phyloP scores from a whole-genome alignment of 2,888 invertebrate genomes.

The Andrena marginata region DNA sequence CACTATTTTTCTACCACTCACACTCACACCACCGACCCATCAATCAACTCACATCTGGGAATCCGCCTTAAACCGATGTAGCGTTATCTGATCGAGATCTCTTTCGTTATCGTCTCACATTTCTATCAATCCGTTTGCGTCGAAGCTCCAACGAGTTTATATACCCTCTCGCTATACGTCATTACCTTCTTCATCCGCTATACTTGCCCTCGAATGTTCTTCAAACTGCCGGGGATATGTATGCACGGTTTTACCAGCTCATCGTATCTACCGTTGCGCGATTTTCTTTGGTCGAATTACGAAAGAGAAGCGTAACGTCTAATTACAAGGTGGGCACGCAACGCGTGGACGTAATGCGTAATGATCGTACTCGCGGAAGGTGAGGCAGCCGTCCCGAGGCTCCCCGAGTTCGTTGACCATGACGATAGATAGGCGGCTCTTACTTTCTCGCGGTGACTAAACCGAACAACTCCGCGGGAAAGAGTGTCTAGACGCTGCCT shows the following conservation, averaged over 20 bases:
- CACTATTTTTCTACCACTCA: too few relatives aligned
- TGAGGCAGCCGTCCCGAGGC: conserved; percentile 65
- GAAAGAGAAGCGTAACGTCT: conserved; percentile 36
- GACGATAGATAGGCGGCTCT: conserved; percentile 73
- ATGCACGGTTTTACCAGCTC: not conserved
- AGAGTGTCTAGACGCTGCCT: conserved; percentile 36
- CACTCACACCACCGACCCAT: too few relatives aligned
- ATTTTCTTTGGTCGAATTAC: conserved; percentile 10
- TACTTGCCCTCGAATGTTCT: not conserved
- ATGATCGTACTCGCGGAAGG: conserved; percentile 57
- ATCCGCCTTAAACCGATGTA: too few relatives aligned
- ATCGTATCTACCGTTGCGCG: not conserved
- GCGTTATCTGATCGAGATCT: too few relatives aligned
- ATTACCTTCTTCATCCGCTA: too few relatives aligned
- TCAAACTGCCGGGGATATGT: not conserved
- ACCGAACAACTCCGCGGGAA: conserved; percentile 27
- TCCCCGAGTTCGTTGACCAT: conserved; percentile 75
- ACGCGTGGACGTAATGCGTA: conserved; percentile 54
- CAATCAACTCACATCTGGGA: too few relatives aligned
- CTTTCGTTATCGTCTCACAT: too few relatives aligned
- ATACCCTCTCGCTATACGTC: too few relatives aligned
- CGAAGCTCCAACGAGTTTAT: too few relatives aligned
- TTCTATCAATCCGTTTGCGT: too few relatives aligned
- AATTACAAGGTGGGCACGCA: conserved; percentile 46
- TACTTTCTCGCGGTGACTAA: conserved; percentile 73